Conservation (phyloP, 1,140 invertebrate species). For the Megalopta genalis region DNA sequence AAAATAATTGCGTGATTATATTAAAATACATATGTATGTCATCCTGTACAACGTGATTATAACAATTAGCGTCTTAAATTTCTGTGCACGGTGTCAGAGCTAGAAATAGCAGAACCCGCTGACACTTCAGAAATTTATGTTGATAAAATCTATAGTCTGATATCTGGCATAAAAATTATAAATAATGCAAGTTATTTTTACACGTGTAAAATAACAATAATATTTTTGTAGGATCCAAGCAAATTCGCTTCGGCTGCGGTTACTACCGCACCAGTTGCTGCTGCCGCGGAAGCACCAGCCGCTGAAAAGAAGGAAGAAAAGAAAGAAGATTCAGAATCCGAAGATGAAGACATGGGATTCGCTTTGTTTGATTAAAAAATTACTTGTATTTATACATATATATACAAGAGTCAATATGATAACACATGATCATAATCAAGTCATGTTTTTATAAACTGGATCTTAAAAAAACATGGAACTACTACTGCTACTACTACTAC, state of each 20-base stretch:
- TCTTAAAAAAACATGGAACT: not conserved
- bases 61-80: slow-evolving; percentile 55
- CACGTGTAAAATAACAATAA: slow-evolving; percentile 33
- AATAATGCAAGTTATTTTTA: too few relatives aligned
- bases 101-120: slow-evolving; percentile 79
- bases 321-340: slow-evolving; percentile 89
- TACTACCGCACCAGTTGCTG: slow-evolving; percentile 82
- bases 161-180: not conserved
- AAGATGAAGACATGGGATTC: slow-evolving; percentile 98
- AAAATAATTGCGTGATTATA: not conserved
- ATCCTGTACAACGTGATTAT: slow-evolving; percentile 51
- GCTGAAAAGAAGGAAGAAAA: slow-evolving; percentile 87
- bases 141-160: slow-evolving; percentile 62
- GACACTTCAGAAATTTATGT: slow-evolving; percentile 55
- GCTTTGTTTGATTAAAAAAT: slow-evolving; percentile 95
- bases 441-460: not conserved
- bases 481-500: too few relatives aligned
- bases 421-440: not conserved
- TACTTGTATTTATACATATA: slow-evolving; percentile 1
- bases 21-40: not conserved
- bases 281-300: slow-evolving; percentile 81
- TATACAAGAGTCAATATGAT: not conserved
- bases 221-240: slow-evolving; percentile 89
- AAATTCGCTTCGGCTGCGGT: slow-evolving; percentile 92
- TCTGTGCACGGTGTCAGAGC: slow-evolving; percentile 63